Conservation (phyloP, 2,797 vertebrate species). For the Dicrostonyx torquatus region DNA sequence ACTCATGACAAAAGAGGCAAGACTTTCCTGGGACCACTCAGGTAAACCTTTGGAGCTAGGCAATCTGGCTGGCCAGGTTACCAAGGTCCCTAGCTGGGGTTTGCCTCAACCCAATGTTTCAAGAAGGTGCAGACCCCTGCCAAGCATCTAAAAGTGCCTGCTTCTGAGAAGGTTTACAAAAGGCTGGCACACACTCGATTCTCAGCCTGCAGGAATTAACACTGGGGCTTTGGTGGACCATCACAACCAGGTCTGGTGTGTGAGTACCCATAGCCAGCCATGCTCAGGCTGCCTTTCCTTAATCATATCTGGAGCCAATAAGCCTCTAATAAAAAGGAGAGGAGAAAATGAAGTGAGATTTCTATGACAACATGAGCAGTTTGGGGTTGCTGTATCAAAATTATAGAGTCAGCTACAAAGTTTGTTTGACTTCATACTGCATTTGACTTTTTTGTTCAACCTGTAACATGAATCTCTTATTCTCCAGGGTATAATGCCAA, state of each 20-base stretch:
- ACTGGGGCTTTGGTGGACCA: not conserved
- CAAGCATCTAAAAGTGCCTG: not conserved
- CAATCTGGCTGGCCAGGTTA: not conserved
- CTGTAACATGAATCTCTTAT: not conserved
- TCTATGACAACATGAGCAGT: not conserved
- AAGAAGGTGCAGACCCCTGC: not conserved
- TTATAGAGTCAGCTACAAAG: not conserved
- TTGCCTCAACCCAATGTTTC: not conserved
- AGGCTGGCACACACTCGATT: not conserved
- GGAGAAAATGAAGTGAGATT: not conserved
- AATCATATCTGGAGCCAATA: not conserved
- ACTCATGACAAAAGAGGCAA: not conserved
- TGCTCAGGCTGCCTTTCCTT: constrained; percentile 21
- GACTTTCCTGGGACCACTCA: not conserved
- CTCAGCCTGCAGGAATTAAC: not conserved
- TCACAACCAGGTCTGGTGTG: not conserved
- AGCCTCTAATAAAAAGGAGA: not conserved
- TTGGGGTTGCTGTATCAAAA: constrained; percentile 15
- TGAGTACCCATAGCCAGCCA: not conserved
- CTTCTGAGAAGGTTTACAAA: not conserved
- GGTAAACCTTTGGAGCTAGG: not conserved
- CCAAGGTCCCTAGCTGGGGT: not conserved
- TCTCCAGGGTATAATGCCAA: not conserved
- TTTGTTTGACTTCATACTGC: not conserved
- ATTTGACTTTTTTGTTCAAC: not conserved